phyloP scores from a whole-genome alignment of 2,888 invertebrate species.

The Troides aeacus region DNA sequence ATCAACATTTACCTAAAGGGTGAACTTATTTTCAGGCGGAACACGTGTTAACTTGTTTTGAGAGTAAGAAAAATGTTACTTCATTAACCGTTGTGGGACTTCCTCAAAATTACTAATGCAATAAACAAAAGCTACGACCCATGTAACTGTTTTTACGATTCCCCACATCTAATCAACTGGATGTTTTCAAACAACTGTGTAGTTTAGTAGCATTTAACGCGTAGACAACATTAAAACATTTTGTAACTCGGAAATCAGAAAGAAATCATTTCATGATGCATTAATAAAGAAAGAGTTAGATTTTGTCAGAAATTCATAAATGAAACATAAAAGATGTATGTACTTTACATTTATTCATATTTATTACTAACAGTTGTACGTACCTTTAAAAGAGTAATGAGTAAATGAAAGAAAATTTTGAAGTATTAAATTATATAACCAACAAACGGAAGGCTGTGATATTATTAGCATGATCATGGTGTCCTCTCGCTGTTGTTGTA shows the following conservation, averaged over 20 bases:
- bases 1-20: constrained; percentile 8
- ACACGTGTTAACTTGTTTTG: constrained; percentile 18
- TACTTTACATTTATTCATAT: neutral
- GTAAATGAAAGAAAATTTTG: neutral
- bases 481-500: neutral
- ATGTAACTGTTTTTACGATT: constrained; percentile 12
- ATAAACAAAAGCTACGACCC: constrained; percentile 27
- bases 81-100: constrained; percentile 21
- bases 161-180: neutral
- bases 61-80: constrained; percentile 25
- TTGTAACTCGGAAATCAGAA: no score
- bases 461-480: neutral
- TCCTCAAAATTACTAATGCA: constrained; percentile 26
- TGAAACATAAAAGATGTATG: neutral
- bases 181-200: neutral
- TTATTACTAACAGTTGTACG: neutral
- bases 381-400: neutral
- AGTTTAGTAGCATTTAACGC: no score
- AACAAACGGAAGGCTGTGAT: neutral
- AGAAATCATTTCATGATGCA: no score
- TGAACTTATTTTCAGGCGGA: constrained; percentile 10
- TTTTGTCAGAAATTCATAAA: no score
- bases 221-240: no score
- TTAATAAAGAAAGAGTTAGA: no score
- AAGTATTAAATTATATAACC: neutral